These are phyloP conservation scores for Dromius quadrimaculatus DNA, from an alignment of 2,888 invertebrate species.

Conservation along the genomic window DNA sequence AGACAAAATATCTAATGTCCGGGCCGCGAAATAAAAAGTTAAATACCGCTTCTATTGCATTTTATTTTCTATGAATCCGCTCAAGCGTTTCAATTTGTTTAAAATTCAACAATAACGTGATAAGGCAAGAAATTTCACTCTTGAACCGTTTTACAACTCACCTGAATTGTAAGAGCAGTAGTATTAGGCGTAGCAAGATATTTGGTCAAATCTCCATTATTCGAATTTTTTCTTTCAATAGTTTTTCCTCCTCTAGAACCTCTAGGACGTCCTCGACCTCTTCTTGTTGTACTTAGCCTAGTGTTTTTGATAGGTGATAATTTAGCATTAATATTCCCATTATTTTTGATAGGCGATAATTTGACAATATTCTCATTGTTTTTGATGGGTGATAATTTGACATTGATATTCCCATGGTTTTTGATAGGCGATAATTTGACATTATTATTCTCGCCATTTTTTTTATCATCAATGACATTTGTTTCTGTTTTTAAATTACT, in stretches of 20 bases:
- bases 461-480: slow-evolving; percentile 46
- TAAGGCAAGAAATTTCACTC: no score
- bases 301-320: slow-evolving; percentile 8
- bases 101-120: no score
- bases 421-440: background rate
- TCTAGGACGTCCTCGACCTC: slow-evolving; percentile 30
- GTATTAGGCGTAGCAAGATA: slow-evolving; percentile 15
- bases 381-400: slow-evolving; percentile 4
- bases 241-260: slow-evolving; percentile 21
- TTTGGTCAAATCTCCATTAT: slow-evolving; percentile 35
- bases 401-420: background rate
- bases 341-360: slow-evolving; percentile 1
- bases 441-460: slow-evolving; percentile 20
- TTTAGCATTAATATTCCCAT: background rate
- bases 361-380: background rate
- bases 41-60: no score
- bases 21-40: no score
- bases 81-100: no score
- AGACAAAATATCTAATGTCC: no score
- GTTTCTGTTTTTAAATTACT: slow-evolving; percentile 16
- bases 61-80: no score
- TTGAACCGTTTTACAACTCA: no score
- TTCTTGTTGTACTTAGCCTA: slow-evolving; percentile 4
- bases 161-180: background rate
- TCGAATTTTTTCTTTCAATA: slow-evolving; percentile 33